phyloP scores from a whole-genome alignment of 2,113 vertebrate genomes.

The Corvus cornix region DNA sequence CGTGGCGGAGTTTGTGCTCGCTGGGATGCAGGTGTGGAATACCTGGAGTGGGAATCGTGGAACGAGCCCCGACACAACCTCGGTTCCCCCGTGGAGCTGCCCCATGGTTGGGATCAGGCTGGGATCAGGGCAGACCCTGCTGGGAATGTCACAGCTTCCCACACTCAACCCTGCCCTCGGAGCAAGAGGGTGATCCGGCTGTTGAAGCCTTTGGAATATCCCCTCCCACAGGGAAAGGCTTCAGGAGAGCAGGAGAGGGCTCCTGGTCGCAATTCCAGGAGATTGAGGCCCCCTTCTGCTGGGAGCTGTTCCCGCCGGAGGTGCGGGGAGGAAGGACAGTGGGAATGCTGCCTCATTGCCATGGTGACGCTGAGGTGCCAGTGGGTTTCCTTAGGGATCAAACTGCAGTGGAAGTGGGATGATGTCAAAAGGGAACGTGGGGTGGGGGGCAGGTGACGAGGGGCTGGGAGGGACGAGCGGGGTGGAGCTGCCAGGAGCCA shows the following conservation, averaged over 20 bases:
- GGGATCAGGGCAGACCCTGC: background rate
- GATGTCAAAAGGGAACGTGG: no score
- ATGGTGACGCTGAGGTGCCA: background rate
- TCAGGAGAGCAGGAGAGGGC: background rate
- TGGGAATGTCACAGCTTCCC: background rate
- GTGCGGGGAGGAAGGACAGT: accelerated
- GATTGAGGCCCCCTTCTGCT: background rate
- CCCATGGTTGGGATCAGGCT: accelerated
- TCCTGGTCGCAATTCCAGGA: accelerated
- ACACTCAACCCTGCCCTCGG: accelerated
- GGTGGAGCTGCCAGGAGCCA: background rate
- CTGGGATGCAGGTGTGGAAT: background rate
- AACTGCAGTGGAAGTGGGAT: background rate
- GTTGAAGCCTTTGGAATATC: background rate
- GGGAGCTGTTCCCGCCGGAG: accelerated
- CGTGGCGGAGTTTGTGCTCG: accelerated
- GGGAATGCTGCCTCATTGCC: background rate
- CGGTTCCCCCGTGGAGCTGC: accelerated
- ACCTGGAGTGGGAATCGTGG: accelerated
- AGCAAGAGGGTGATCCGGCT: accelerated
- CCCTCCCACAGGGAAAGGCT: accelerated
- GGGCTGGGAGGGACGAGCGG: accelerated
- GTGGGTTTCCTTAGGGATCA: background rate
- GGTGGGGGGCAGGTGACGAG: no score
- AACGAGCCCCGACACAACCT: accelerated